Percentiles rank a stretch among this genome's conserved stretches.
Conservation (phyloP, 1,140 invertebrate species). For the Forficula auricularia region DNA sequence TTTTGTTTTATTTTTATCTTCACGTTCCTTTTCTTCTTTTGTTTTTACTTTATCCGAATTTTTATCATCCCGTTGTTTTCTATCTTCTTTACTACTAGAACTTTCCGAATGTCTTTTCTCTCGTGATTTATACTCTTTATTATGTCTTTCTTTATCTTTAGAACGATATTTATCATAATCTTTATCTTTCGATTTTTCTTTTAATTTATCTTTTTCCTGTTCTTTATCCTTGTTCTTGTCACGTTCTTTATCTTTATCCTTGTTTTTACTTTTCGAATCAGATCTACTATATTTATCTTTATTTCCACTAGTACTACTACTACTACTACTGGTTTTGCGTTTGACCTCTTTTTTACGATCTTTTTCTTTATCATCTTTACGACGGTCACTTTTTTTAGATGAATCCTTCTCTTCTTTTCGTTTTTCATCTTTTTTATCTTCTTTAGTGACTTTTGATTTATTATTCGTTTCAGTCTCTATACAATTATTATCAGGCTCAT, state of each 20-base stretch:
- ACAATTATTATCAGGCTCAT: too few relatives aligned
- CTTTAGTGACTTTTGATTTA: background rate
- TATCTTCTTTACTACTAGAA: background rate
- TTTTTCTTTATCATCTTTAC: conserved; percentile 12
- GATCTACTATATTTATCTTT: background rate
- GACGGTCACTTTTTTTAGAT: conserved; percentile 21
- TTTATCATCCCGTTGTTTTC: too few relatives aligned
- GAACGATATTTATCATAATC: background rate
- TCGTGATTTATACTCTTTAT: background rate
- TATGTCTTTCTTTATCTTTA: background rate
- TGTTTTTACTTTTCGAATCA: conserved; percentile 1
- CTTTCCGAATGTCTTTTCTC: background rate
- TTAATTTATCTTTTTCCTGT: background rate
- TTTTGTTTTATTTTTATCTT: conserved; percentile 8
- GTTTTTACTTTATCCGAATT: background rate
- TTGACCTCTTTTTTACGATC: too few relatives aligned
- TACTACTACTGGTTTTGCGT: conserved; percentile 5
- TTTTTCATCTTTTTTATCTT: conserved; percentile 1
- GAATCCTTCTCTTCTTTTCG: conserved; percentile 21
- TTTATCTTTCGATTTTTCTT: background rate
- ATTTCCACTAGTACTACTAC: background rate
- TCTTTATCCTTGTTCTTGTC: conserved; percentile 9
- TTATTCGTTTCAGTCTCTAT: too few relatives aligned
- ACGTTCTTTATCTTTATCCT: conserved; percentile 7
- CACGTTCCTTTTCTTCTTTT: conserved; percentile 5